These are phyloP conservation scores for Megaceryle torquata DNA, from an alignment of 2,113 vertebrate genomes.

Conservation along the genomic window DNA sequence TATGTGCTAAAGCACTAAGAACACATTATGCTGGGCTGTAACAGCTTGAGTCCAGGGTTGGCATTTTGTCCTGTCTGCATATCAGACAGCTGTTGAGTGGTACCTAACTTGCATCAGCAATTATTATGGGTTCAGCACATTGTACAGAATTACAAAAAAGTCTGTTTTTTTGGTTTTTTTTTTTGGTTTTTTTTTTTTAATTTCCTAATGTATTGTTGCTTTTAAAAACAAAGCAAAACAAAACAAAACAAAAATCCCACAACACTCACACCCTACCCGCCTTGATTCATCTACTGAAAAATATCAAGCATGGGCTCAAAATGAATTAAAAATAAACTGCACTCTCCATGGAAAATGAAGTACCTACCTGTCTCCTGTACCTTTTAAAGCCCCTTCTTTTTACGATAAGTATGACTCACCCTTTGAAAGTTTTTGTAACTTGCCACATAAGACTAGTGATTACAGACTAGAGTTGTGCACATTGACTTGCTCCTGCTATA, in stretches of 20 bases:
- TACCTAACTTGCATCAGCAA: background rate
- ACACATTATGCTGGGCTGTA: background rate
- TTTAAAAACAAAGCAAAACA: background rate
- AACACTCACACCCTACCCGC: too few species aligned
- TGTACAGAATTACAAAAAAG: background rate
- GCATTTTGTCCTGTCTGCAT: background rate
- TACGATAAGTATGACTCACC: background rate
- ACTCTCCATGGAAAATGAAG: background rate
- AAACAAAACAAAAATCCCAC: too few species aligned
- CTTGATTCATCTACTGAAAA: background rate
- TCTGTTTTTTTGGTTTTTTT: background rate
- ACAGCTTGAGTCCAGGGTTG: conserved; percentile 17
- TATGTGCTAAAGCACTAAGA: background rate
- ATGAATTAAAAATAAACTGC: background rate
- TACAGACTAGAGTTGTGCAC: background rate
- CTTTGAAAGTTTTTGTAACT: background rate
- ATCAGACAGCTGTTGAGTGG: background rate
- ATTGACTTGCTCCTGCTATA: background rate
- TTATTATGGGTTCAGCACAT: background rate
- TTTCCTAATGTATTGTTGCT: background rate
- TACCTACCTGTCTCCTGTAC: background rate
- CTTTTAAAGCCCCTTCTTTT: background rate
- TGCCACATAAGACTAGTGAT: background rate
- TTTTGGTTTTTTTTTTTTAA: too few species aligned
- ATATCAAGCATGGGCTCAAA: background rate